Evolutionary conservation across 2,113 vertebrate genomes (phyloP), one percentile per base, ranked within the genome.

Genomic region (Laterallus jamaicensis): DNA sequence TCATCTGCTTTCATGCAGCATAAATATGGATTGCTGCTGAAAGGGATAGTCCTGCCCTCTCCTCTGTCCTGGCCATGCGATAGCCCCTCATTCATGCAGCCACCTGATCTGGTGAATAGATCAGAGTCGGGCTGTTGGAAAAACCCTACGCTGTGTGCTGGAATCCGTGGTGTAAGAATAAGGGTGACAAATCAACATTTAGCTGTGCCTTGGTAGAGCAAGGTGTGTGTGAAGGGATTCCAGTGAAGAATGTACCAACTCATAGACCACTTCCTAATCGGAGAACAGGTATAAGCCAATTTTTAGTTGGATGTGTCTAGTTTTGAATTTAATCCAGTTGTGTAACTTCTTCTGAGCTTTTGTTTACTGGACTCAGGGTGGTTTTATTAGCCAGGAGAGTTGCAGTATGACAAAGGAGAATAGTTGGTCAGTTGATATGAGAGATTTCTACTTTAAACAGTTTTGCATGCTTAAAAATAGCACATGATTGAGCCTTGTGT

Each of bases 31-130:
- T 88, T 0, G 1, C 71, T 66, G 10, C 35, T 78, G 92, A 37
- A 88, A 14, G 50, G 88, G 93, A 73, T 84, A 84, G 74, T 79
- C 54, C 89, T 89, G 89, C 32, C 77, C 83, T 93, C n/a, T 54
- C 55, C 59, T 69, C 40, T 77, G 68, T 15, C 40, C 71, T 0
- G 8, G 91, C 94, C 74, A 92, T 75, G 74, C 11, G 69, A 93
- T 91, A 96, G 92, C 66, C 37, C 80, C 91, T 93, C 77, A 56
- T 89, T 92, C 81, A 92, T 88, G 68, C 90, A 78, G 94, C 94
- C 83, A 91, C 69, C 83, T 91, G 93, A 96, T 88, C 81, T 67
- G 66, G 2, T 81, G 58, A 84, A 78, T 68, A 93, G 64, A 89
- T 70, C 66, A 39, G 74, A 49, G 50, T 69, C 5, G 19, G 86